Evolutionary conservation across 2,888 invertebrate genomes (phyloP).

Genomic region (Xestobium rufovillosum): DNA sequence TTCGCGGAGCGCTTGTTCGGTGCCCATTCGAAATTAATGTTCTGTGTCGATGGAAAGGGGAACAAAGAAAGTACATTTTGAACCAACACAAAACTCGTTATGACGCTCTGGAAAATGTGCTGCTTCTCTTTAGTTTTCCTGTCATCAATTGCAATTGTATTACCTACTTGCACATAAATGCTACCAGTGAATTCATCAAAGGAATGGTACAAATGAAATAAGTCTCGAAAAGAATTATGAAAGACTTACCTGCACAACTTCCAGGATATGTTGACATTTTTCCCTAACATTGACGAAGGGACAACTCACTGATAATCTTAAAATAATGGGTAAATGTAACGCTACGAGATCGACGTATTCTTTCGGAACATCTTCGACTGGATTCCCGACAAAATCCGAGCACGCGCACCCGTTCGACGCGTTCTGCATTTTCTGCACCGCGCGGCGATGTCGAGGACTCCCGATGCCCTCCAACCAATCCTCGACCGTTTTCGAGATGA

Average conservation of each 20-base stretch:
- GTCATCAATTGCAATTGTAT: no score
- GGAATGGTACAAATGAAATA: no score
- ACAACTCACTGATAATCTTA: slow-evolving; percentile 51
- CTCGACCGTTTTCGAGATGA: slow-evolving; percentile 47
- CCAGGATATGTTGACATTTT: slow-evolving; percentile 50
- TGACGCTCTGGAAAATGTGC: no score
- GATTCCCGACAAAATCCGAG: slow-evolving; percentile 42
- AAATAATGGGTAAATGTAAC: slow-evolving; percentile 50
- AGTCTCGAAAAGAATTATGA: no score
- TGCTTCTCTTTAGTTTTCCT: no score
- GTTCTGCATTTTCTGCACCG: slow-evolving; percentile 31
- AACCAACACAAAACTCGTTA: no score
- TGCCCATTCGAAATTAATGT: no score
- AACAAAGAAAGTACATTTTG: no score
- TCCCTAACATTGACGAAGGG: slow-evolving; percentile 54
- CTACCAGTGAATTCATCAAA: no score
- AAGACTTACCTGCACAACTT: slow-evolving; percentile 51
- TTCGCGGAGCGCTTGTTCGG: no score
- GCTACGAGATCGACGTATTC: slow-evolving; percentile 48
- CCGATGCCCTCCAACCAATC: slow-evolving; percentile 49
- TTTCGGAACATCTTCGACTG: slow-evolving; percentile 39
- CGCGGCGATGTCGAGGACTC: slow-evolving; percentile 43
- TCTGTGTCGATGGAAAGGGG: no score
- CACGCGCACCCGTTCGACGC: slow-evolving; percentile 40
- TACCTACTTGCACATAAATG: no score